phyloP scores from a whole-genome alignment of 2,113 vertebrate species.

The Chascanopsetta lugubris region DNA sequence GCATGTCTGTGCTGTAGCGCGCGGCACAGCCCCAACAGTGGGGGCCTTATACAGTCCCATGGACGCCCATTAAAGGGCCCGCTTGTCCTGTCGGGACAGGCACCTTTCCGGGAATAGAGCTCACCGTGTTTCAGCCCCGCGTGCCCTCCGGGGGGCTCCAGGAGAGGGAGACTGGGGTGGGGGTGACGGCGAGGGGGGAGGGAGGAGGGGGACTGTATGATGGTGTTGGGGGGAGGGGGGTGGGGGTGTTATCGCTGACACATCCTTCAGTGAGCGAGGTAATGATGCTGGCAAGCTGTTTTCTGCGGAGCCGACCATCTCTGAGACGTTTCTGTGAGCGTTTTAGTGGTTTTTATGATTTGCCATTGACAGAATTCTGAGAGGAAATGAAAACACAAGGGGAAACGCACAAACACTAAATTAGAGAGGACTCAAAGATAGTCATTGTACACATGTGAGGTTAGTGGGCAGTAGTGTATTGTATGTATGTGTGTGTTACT shows the following conservation, averaged over 20 bases:
- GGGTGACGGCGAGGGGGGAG: not conserved
- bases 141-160: slow-evolving; percentile 63
- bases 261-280: slow-evolving; percentile 59
- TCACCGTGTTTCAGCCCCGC: slow-evolving; percentile 74
- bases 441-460: not conserved
- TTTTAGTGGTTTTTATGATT: not conserved
- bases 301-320: slow-evolving; percentile 34
- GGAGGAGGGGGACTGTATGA: slow-evolving; percentile 40
- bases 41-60: slow-evolving; percentile 76
- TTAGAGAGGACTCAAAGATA: not conserved
- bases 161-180: slow-evolving; percentile 52
- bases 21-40: slow-evolving; percentile 75
- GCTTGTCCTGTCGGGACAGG: slow-evolving; percentile 79
- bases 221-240: slow-evolving; percentile 43
- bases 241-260: slow-evolving; percentile 67
- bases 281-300: slow-evolving; percentile 45
- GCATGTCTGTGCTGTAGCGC: slow-evolving; percentile 79
- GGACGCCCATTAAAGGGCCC: slow-evolving; percentile 80
- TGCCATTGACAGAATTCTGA: not conserved
- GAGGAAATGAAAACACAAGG: not conserved
- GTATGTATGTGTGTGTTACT: not conserved
- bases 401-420: not conserved
- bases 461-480: not conserved
- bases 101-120: slow-evolving; percentile 81
- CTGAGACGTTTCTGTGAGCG: not conserved